Base-by-base conservation (phyloP, 2,888 invertebrate species). In the Xiphydria camelus region DNA sequence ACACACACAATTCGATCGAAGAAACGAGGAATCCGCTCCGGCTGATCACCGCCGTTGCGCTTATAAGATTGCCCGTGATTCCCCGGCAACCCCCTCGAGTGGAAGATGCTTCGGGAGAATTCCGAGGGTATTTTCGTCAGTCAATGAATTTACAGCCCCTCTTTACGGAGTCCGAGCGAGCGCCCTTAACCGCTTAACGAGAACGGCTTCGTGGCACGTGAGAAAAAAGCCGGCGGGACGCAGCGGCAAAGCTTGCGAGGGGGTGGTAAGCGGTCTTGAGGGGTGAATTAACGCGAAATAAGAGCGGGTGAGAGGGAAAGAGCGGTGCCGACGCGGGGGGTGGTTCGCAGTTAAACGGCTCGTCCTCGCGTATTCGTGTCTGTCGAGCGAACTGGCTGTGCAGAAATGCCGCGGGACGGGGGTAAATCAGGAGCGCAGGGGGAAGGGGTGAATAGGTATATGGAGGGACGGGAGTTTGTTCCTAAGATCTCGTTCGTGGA, bases 61-160 rank as follows among this genome's bases (percentile, higher is more conserved):
- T n/a, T n/a, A n/a, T n/a, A n/a, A n/a, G n/a, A n/a, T n/a, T n/a
- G n/a, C n/a, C n/a, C n/a, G n/a, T n/a, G n/a, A n/a, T n/a, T n/a
- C n/a, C n/a, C n/a, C n/a, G n/a, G n/a, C n/a, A n/a, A n/a, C n/a
- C n/a, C n/a, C n/a, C n/a, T n/a, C n/a, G n/a, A n/a, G n/a, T n/a
- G n/a, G n/a, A n/a, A n/a, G n/a, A n/a, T n/a, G n/a, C n/a, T n/a
- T n/a, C n/a, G n/a, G n/a, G n/a, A n/a, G 64, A 68, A 69, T 68
- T 63, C 59, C 65, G 51, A 55, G 62, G 64, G 61, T 66, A 69
- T 73, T 71, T 73, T 71, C 68, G 66, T 63, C 69, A 65, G 70
- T 73, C 72, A 73, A 73, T 73, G 73, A 73, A 73, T 73, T 73
- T 73, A 73, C 73, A 70, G 62, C 68, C 68, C 67, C 64, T 65